Evolutionary conservation across 2,888 invertebrate species (phyloP).

Genomic region (Atrina japonica): DNA sequence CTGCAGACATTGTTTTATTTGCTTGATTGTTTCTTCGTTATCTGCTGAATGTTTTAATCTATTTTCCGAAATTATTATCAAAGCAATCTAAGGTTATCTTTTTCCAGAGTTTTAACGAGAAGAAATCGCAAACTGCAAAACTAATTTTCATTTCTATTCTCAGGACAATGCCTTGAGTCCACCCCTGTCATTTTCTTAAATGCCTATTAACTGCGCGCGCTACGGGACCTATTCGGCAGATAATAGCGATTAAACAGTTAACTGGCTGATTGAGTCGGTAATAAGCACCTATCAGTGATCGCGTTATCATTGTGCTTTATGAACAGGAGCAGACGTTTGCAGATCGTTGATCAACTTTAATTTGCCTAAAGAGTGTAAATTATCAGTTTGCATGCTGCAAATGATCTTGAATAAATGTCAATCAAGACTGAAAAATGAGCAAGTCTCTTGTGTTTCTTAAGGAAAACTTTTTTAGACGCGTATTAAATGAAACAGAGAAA

Average conservation of each 20-base stretch:
- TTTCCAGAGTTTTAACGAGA: slow-evolving; percentile 9
- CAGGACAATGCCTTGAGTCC: slow-evolving; percentile 35
- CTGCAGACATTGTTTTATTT: not conserved
- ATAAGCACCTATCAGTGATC: slow-evolving; percentile 45
- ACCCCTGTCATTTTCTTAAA: slow-evolving; percentile 47
- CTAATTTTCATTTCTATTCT: slow-evolving; percentile 47
- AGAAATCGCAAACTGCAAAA: slow-evolving; percentile 18
- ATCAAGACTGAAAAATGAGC: slow-evolving; percentile 34
- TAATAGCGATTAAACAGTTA: slow-evolving; percentile 47
- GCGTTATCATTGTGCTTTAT: slow-evolving; percentile 43
- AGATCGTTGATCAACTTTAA: slow-evolving; percentile 43
- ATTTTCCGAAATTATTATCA: slow-evolving; percentile 11
- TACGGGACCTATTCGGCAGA: slow-evolving; percentile 38
- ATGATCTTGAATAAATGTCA: slow-evolving; percentile 44
- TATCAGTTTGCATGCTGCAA: slow-evolving; percentile 47
- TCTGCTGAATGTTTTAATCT: slow-evolving; percentile 14
- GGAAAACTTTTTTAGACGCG: slow-evolving; percentile 1
- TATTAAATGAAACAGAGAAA: slow-evolving; percentile 19
- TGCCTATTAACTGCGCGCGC: slow-evolving; percentile 43
- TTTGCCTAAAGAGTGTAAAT: slow-evolving; percentile 50
- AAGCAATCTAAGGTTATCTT: slow-evolving; percentile 13
- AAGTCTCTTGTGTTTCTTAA: slow-evolving; percentile 20
- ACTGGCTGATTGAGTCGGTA: slow-evolving; percentile 50
- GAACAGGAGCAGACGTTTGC: slow-evolving; percentile 38
- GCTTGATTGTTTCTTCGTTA: slow-evolving; percentile 10